Evolutionary conservation across 2,113 vertebrate genomes (phyloP), one percentile per base, ranked within the genome.

Genomic region (Salvelinus alpinus): DNA sequence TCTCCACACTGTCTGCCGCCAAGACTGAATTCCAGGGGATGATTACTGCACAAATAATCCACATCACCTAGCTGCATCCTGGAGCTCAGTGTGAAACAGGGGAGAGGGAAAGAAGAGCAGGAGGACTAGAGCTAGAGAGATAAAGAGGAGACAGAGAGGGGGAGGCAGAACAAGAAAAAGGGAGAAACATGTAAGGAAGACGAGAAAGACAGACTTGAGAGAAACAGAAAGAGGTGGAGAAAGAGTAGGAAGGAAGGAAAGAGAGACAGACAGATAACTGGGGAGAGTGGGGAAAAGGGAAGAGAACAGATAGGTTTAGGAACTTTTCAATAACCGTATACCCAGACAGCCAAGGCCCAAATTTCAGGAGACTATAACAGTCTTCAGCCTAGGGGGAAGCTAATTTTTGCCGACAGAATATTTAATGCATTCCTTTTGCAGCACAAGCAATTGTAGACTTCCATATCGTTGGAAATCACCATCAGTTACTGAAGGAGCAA

Each of bases 291-390:
- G 81, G 81, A 18, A 22, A 14, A 60, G 51, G 27, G 11, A 69
- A 88, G 83, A 75, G 60, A 77, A 70, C 13, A 59, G 3, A 57
- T 47, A 68, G 71, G 72, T 84, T 79, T 79, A 76, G 71, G 78
- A 88, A 79, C 77, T 91, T 93, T 92, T 94, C 88, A 92, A 91
- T 92, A 91, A 92, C 86, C 83, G 88, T 81, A 78, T 85, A 88
- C 80, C 84, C 82, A 83, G 84, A 88, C 86, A 82, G 91, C 90
- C 93, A 92, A 91, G 90, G 88, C 82, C 82, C 84, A 90, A 86
- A 92, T 91, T 92, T 88, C 86, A 85, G 81, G 14, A 85, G 89
- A 85, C 82, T 89, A 82, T 86, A 89, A 84, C 83, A 85, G 76
- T 85, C 81, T 88, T 84, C 85, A 87, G 83, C 87, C 80, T 5